Conservation (phyloP, 2,113 vertebrate genomes). For the Conger conger region DNA sequence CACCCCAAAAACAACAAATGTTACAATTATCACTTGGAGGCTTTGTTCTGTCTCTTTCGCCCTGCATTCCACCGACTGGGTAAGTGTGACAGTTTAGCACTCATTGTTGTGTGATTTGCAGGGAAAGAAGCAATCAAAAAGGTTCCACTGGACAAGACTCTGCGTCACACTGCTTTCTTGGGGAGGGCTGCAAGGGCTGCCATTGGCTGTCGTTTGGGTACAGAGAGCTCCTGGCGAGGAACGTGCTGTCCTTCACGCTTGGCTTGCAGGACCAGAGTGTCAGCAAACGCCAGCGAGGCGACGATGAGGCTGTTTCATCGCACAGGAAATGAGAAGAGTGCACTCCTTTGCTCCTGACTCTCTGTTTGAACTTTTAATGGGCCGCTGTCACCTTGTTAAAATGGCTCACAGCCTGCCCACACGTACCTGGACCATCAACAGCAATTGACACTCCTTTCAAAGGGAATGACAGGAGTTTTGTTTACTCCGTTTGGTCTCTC, state of each 20-base stretch:
- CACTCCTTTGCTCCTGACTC: conserved; percentile 49
- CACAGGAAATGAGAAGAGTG: conserved; percentile 22
- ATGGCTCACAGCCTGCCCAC: conserved; percentile 47
- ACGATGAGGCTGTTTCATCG: conserved; percentile 32
- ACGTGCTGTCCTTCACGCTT: conserved; percentile 29
- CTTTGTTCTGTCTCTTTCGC: conserved; percentile 26
- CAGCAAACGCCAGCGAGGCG: conserved; percentile 24
- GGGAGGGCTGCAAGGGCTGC: conserved; percentile 37
- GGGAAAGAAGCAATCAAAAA: conserved; percentile 55
- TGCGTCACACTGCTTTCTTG: not conserved
- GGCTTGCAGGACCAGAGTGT: conserved; percentile 37
- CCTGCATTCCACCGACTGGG: not conserved
- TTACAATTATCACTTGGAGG: conserved; percentile 38
- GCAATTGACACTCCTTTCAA: conserved; percentile 49
- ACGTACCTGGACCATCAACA: conserved; percentile 49
- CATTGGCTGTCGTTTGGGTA: not conserved
- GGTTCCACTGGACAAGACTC: conserved; percentile 50
- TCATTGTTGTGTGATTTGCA: conserved; percentile 28
- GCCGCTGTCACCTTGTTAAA: conserved; percentile 46
- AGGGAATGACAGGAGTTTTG: conserved; percentile 42
- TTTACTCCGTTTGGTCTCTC: conserved; percentile 52
- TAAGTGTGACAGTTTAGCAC: conserved; percentile 41
- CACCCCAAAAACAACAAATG: conserved; percentile 35
- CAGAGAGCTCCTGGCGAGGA: conserved; percentile 35
- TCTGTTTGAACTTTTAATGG: conserved; percentile 51